Evolutionary conservation across 2,888 invertebrate species (phyloP).

Genomic region (Cantharis lateralis): DNA sequence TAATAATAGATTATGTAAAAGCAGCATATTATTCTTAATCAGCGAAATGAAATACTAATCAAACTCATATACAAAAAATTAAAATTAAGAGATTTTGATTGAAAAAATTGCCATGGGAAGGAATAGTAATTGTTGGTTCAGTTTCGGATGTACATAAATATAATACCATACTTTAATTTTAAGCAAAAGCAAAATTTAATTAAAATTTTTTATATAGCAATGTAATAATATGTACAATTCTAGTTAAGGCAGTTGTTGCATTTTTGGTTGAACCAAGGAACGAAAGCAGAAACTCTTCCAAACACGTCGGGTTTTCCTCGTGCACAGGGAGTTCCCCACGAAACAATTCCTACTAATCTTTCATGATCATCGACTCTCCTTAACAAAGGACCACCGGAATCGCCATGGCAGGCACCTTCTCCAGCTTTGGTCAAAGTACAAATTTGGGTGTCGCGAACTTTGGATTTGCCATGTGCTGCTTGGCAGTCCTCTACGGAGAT

Average conservation of each 20-base stretch:
- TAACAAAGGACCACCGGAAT: conserved; percentile 60
- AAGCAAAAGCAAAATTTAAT: no score
- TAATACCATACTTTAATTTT: no score
- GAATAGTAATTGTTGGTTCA: no score
- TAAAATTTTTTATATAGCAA: no score
- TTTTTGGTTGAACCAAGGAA: conserved; percentile 1
- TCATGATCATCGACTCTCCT: conserved; percentile 34
- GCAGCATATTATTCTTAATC: no score
- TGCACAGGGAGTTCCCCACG: background rate
- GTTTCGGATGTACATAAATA: no score
- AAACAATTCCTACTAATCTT: background rate
- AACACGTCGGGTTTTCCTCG: background rate
- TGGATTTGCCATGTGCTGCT: background rate
- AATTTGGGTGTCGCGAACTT: background rate
- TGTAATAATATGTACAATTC: conserved; percentile 35
- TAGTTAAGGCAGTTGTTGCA: background rate
- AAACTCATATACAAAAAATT: no score
- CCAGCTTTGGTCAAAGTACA: conserved; percentile 50
- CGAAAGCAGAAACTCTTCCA: background rate
- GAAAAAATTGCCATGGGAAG: no score
- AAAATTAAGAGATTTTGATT: no score
- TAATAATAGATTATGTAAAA: no score
- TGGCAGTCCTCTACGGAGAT: conserved; percentile 56
- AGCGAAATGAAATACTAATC: no score
- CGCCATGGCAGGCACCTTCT: conserved; percentile 63